Base-by-base conservation (phyloP, 2,888 invertebrate species). In the Dolomedes plantarius region DNA sequence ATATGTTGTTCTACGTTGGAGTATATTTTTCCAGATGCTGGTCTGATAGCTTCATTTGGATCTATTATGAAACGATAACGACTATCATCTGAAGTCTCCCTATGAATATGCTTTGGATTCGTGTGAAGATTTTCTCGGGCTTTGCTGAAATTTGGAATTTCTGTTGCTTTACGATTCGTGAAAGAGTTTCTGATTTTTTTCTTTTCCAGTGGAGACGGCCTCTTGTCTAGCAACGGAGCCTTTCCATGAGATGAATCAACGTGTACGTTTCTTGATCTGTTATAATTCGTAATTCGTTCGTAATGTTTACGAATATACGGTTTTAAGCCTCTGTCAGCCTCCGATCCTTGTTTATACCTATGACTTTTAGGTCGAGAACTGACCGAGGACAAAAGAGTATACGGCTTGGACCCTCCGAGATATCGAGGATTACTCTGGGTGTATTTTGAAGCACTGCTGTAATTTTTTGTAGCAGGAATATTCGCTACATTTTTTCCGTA, bases 381-480 rank as follows among this genome's bases (percentile, higher is more conserved):
- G n/a, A n/a, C n/a, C n/a, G 36, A 9, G 6, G 78, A 62, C 23
- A 50, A 32, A 0, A 32, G 62, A 9, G 41, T 23, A 32, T 72
- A 41, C 11, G 72, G 71, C 11, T 79, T 79, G 16, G 56, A 72
- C 9, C 72, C 79, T 5, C 79, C 79, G n/a, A 31, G 27, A 32
- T 72, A 79, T 28, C n/a, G 39, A 64, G 3, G 28, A 29, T n/a
- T 46, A 65, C 13, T 77, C 32, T 28, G 16, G 31, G n/a, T n/a
- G 32, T 32, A 27, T 16, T 32, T 50, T 36, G 19, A 3, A 50
- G 50, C 3, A 6, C 31, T 16, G 0, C 16, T 71, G 16, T 6
- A 7, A 32, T 36, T 16, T 7, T 27, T n/a, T 13, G 50, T n/a
- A n/a, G 32, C 19, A 23, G 3, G 36, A 19, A 1, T 16, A n/a